Evolutionary conservation across 2,797 vertebrate species (phyloP).

Genomic region (Tokudaia tokunoshimensis): DNA sequence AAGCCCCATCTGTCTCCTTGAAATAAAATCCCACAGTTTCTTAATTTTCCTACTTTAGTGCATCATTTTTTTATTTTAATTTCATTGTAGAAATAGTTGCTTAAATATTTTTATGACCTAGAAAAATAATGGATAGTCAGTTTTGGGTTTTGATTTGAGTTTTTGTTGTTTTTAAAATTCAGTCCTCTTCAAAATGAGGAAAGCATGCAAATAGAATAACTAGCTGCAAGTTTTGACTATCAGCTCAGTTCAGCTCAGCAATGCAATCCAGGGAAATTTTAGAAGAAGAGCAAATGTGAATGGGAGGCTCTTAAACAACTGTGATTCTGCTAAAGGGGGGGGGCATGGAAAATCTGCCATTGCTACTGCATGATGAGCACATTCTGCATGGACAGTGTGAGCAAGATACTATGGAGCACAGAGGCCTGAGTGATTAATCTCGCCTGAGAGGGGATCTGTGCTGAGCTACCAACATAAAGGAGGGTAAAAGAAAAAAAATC

Average conservation of each 20-base stretch:
- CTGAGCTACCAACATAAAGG: constrained; percentile 53
- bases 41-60: not conserved
- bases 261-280: not conserved
- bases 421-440: constrained; percentile 45
- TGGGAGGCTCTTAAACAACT: not conserved
- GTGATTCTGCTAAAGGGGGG: not conserved
- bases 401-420: not conserved
- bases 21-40: not conserved
- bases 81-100: not conserved
- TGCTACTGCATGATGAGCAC: not conserved
- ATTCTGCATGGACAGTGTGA: constrained; percentile 42
- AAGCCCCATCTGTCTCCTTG: not conserved
- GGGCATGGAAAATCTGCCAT: not conserved
- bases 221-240: not conserved
- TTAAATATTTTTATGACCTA: constrained; percentile 24
- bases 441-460: not conserved
- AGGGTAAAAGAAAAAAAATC: not conserved
- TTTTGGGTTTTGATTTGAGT: not conserved
- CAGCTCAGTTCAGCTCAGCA: not conserved
- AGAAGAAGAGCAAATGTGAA: not conserved
- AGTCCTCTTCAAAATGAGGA: not conserved
- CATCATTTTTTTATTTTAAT: not conserved
- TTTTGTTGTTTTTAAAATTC: not conserved
- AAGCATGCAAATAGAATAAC: not conserved
- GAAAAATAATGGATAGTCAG: not conserved